phyloP scores from a whole-genome alignment of 2,888 invertebrate genomes.

The Tinea trinotella region DNA sequence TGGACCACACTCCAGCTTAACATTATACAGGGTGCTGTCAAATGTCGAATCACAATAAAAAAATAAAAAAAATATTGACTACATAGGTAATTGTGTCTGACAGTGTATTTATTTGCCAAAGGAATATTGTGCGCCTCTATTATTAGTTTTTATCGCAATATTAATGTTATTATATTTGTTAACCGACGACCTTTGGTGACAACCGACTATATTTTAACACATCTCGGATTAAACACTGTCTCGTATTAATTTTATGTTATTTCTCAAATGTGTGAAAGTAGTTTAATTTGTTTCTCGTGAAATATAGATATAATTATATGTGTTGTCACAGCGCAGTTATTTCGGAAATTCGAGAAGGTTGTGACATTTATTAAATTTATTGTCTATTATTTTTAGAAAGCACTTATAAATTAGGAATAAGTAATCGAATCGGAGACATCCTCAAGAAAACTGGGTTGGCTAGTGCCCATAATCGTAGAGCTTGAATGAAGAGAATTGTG shows the following conservation, averaged over 20 bases:
- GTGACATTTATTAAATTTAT: no score
- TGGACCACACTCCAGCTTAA: no score
- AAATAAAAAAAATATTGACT: not conserved
- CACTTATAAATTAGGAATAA: no score
- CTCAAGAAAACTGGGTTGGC: no score
- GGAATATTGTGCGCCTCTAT: not conserved
- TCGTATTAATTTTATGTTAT: not conserved
- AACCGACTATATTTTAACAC: not conserved
- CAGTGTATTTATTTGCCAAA: conserved; percentile 3
- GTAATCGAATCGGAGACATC: no score
- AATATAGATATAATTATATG: not conserved
- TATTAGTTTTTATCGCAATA: not conserved
- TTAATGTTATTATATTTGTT: not conserved
- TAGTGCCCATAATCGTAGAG: no score
- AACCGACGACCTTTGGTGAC: conserved; percentile 10
- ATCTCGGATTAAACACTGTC: not conserved
- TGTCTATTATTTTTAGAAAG: no score
- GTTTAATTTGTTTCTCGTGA: not conserved
- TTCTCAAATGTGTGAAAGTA: conserved; percentile 1
- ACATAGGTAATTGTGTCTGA: not conserved
- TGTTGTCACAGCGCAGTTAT: not conserved
- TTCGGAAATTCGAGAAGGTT: not conserved
- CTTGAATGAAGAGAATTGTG: no score
- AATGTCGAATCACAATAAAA: no score
- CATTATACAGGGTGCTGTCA: no score